Evolutionary conservation across 2,888 invertebrate species (phyloP), one percentile per base, ranked within the genome.

Genomic region (Oscheius sp.): DNA sequence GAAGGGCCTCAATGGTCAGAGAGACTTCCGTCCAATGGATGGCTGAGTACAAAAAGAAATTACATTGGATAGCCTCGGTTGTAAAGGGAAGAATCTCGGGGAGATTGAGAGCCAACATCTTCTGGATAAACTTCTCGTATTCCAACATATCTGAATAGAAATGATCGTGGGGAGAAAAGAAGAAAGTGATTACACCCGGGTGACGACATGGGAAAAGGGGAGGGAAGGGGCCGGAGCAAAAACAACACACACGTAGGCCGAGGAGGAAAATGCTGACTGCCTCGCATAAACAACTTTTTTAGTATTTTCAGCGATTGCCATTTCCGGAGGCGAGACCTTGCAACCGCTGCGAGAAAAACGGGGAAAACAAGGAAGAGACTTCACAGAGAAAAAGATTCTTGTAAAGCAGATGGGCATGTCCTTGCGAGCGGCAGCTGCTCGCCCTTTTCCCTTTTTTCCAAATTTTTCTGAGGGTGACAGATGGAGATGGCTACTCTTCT

Each of bases 201-300:
- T 16, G 35, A 35, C 35, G 35, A 35, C 35, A 18, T 18, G 49
- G 49, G n/a, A 25, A 58, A 58, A 29, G 27, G 27, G 58, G 27
- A 13, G 29, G 29, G 29, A 25, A 29, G 16, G 27, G 27, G 5
- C 9, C 35, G 35, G 53, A 25, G 53, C 21, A 21, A 53, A 53
- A 53, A 53, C 53, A 53, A 53, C 23, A 53, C 53, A 21, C 49
- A 25, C 35, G 35, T 35, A 35, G 35, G 35, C 5, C 5, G 35
- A 35, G 35, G 35, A 35, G 35, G 35, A 35, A 35, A 35, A 35
- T 35, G 35, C 9, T 35, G 35, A 35, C 35, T 35, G 35, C 5
- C 35, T 9, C 61, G 18, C 61, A 61, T 61, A 41, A 61, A 61
- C 61, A 61, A 61, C 43, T 61, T 61, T 61, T 61, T 61, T 43